Evolutionary conservation across 2,797 vertebrate genomes (phyloP).

Genomic region (Tympanoctomys barrerae): DNA sequence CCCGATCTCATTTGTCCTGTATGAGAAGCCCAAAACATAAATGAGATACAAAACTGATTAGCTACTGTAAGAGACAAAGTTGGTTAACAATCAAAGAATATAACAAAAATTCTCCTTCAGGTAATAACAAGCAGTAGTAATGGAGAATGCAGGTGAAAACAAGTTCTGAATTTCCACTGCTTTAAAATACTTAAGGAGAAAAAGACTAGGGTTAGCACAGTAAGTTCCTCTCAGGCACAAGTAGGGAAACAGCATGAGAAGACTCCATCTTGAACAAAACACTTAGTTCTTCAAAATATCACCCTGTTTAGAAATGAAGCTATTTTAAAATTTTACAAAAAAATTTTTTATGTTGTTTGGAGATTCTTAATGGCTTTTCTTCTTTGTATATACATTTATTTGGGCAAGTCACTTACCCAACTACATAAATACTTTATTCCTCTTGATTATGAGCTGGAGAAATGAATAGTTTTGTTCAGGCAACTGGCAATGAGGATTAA

Average conservation of each 20-base stretch:
- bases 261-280: neutral
- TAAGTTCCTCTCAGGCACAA: neutral
- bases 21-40: neutral
- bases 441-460: slow-evolving; percentile 6
- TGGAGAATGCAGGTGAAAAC: neutral
- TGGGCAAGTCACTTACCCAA: neutral
- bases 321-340: neutral
- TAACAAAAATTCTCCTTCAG: neutral
- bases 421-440: neutral
- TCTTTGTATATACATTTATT: neutral
- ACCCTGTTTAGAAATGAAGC: neutral
- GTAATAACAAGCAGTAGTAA: neutral
- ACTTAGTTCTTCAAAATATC: neutral
- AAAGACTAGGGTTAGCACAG: neutral
- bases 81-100: neutral
- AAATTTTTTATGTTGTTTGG: neutral
- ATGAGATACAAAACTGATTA: neutral
- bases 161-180: neutral
- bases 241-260: neutral
- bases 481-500: slow-evolving; percentile 36
- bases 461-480: slow-evolving; percentile 27
- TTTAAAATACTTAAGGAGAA: neutral
- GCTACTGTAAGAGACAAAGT: neutral
- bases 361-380: neutral
- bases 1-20: neutral